Conservation (phyloP, 2,888 invertebrate genomes). For the Diplazon laetatorius region DNA sequence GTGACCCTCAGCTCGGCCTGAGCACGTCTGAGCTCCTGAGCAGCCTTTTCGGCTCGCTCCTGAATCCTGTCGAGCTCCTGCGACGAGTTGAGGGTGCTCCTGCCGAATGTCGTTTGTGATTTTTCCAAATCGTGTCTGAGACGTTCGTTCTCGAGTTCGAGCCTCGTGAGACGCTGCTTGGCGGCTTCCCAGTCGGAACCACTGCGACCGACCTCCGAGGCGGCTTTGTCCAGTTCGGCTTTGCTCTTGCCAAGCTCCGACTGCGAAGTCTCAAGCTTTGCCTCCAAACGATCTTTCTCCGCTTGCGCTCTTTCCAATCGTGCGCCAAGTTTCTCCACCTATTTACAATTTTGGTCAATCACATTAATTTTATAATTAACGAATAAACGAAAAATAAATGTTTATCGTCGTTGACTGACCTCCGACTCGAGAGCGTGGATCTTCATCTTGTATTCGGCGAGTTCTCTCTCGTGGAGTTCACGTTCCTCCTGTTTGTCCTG, state of each 20-base stretch:
- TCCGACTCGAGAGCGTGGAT: conserved; percentile 95
- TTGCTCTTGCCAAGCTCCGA: conserved; percentile 97
- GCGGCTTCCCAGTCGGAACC: conserved; percentile 95
- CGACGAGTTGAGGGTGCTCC: conserved; percentile 91
- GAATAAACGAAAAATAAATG: too few species aligned
- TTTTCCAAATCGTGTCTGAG: conserved; percentile 93
- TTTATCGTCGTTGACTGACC: conserved; percentile 69
- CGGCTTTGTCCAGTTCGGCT: conserved; percentile 95
- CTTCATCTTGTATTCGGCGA: conserved; percentile 97
- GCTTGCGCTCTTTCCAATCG: conserved; percentile 94
- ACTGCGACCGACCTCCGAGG: conserved; percentile 94
- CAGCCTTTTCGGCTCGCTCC: conserved; percentile 93
- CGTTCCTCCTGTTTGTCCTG: conserved; percentile 98
- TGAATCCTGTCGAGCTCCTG: conserved; percentile 92
- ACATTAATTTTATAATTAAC: too few species aligned
- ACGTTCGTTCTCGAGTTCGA: conserved; percentile 95
- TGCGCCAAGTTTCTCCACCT: conserved; percentile 92
- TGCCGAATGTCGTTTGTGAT: conserved; percentile 92
- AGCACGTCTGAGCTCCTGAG: conserved; percentile 92
- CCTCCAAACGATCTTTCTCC: conserved; percentile 95
- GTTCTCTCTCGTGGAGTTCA: conserved; percentile 95
- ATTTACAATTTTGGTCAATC: too few species aligned
- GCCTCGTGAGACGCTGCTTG: conserved; percentile 91
- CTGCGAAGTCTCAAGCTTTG: conserved; percentile 95
- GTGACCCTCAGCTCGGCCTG: conserved; percentile 96